Conservation (phyloP, 2,888 invertebrate genomes). For the Agapostemon virescens region DNA sequence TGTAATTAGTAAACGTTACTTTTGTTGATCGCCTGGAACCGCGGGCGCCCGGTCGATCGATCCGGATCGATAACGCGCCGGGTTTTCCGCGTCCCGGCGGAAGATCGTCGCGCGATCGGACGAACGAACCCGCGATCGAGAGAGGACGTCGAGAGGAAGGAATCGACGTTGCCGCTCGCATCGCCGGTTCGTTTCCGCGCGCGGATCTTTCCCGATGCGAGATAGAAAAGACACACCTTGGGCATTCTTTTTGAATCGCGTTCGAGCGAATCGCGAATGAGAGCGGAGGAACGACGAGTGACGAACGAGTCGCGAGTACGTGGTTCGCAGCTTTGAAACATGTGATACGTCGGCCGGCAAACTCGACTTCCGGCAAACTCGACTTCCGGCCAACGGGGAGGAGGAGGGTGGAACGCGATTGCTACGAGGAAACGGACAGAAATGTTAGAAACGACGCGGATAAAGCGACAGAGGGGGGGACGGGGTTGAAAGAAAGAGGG, state of each 20-base stretch:
- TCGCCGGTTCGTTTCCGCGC: not conserved
- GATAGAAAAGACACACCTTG: constrained; percentile 49
- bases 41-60: not conserved
- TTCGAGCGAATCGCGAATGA: constrained; percentile 55
- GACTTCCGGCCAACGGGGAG: not conserved
- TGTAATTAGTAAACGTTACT: constrained; percentile 60
- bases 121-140: not conserved
- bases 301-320: constrained; percentile 62
- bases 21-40: constrained; percentile 54
- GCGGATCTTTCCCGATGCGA: constrained; percentile 9
- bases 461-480: too few relatives aligned
- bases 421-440: too few relatives aligned
- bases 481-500: not conserved
- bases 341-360: constrained; percentile 76
- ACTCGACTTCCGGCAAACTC: constrained; percentile 63
- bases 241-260: constrained; percentile 63
- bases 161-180: too few relatives aligned
- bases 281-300: constrained; percentile 38
- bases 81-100: not conserved
- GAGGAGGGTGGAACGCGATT: not conserved
- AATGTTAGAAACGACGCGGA: too few relatives aligned
- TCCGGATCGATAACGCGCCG: constrained; percentile 2
- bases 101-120: not conserved
- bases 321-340: constrained; percentile 75
- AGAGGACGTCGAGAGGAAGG: too few relatives aligned